Evolutionary conservation across 2,113 vertebrate species (phyloP), one percentile per base, ranked within the genome.

Genomic region (Chionodraco myersi): DNA sequence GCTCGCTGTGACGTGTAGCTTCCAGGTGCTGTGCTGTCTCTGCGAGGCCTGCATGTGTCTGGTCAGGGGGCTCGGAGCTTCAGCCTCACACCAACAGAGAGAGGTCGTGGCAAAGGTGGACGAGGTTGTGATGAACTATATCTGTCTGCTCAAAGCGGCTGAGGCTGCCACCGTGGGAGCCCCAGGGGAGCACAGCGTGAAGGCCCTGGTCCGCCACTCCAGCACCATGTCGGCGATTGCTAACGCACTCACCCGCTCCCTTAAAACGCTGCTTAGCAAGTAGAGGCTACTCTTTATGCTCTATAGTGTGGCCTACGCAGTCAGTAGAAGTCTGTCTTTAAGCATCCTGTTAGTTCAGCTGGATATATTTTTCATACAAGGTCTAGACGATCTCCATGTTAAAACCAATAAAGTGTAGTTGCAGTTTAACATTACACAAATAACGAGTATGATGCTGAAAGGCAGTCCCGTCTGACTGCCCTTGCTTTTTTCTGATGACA

Each of bases 241-340:
- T 94, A 99, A 97, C 94, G 96, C 98, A 95, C 97, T 99, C 94
- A 99, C 97, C 90, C 96, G 96, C 95, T 99, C 98, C 94, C 97
- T 99, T 94, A 99, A 98, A 96, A 97, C 95, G 94, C 97, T 99
- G 96, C 98, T 99, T 92, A 99, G 97, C 94, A 99, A 98, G 93
- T 97, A 96, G 87, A 86, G 77, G 82, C 86, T 84, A 66, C 54
- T 78, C 65, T 69, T 75, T 75, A 66, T 85, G 73, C 84, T 84
- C 78, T 84, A 66, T 86, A 78, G 88, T 83, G 91, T 90, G 83
- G 89, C 90, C 87, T 89, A 86, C 56, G 65, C 79, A 84, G 86
- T 91, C 88, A 59, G 80, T 12, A 75, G 57, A 74, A 54, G 61
- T 82, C 87, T 85, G 74, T 84, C 78, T 93, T 92, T 79, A 58